Evolutionary conservation across 2,888 invertebrate species (phyloP).

Genomic region (Drosophila incognita): DNA sequence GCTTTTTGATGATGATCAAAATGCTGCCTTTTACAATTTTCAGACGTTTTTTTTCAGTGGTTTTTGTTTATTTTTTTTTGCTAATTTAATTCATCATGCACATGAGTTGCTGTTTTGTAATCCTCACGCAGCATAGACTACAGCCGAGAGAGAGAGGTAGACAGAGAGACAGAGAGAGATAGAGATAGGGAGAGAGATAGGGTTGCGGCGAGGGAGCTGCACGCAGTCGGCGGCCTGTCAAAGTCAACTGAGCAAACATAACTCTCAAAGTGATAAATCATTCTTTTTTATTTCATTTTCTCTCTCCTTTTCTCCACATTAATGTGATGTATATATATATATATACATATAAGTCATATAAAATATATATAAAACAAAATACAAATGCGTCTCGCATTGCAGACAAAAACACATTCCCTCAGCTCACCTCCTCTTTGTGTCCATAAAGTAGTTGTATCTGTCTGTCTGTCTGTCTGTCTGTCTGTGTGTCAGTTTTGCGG

Average conservation of each 20-base stretch:
- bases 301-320: conserved; percentile 9
- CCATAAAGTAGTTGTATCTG: conserved; percentile 25
- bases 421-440: conserved; percentile 19
- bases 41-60: not conserved
- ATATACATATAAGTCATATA: conserved; percentile 12
- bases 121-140: conserved; percentile 51
- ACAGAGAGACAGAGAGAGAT: conserved; percentile 2
- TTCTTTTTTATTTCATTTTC: conserved; percentile 46
- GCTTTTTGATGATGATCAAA: not conserved
- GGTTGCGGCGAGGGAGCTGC: not conserved
- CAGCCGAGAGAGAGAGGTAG: conserved; percentile 2
- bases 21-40: conserved; percentile 13
- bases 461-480: conserved; percentile 55
- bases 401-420: conserved; percentile 21
- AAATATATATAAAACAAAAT: conserved; percentile 38
- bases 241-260: conserved; percentile 72
- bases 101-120: conserved; percentile 77
- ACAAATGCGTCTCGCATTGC: conserved; percentile 68
- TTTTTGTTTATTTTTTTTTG: conserved; percentile 45
- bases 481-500: conserved; percentile 55
- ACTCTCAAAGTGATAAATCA: conserved; percentile 72
- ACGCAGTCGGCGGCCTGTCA: conserved; percentile 65
- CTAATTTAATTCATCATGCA: conserved; percentile 78
- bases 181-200: not conserved
- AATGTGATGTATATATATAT: not conserved